These are phyloP conservation scores for Platorchestia sp. DNA, from an alignment of 1,140 invertebrate species.

Conservation along the genomic window DNA sequence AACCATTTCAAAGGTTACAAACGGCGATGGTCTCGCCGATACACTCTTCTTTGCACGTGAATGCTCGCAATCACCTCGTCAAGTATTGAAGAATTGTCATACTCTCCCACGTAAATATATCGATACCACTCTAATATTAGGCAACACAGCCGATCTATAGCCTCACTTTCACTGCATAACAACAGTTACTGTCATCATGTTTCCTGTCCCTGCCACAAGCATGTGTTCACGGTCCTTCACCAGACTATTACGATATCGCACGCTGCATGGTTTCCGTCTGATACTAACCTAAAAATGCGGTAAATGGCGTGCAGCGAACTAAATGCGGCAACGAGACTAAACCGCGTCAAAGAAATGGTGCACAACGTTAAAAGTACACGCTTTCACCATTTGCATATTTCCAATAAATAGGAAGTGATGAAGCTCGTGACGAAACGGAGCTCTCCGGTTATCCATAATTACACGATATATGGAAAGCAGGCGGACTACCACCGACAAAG, in stretches of 20 bases:
- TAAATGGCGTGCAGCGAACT: too few relatives aligned
- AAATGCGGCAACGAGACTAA: not conserved
- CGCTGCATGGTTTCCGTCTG: not conserved
- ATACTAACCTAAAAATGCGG: too few relatives aligned
- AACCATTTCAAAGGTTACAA: not conserved
- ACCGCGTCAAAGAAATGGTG: not conserved
- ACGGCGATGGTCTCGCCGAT: not conserved
- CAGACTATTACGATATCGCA: not conserved
- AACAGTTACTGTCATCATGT: not conserved
- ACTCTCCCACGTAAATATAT: not conserved
- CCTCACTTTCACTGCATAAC: not conserved
- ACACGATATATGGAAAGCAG: not conserved
- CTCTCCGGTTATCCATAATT: not conserved
- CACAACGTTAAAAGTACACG: not conserved
- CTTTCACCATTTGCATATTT: not conserved
- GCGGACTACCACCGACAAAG: not conserved
- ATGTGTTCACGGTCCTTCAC: not conserved
- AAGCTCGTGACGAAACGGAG: not conserved
- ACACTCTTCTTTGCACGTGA: not conserved
- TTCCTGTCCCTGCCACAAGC: not conserved
- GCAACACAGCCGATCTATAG: not conserved
- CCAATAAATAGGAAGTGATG: not conserved
- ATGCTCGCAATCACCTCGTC: not conserved
- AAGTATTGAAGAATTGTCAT: not conserved
- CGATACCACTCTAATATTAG: not conserved